Percentiles rank a stretch among this genome's conserved stretches.
Conservation (phyloP, 2,888 invertebrate genomes). For the Oithona nana region DNA sequence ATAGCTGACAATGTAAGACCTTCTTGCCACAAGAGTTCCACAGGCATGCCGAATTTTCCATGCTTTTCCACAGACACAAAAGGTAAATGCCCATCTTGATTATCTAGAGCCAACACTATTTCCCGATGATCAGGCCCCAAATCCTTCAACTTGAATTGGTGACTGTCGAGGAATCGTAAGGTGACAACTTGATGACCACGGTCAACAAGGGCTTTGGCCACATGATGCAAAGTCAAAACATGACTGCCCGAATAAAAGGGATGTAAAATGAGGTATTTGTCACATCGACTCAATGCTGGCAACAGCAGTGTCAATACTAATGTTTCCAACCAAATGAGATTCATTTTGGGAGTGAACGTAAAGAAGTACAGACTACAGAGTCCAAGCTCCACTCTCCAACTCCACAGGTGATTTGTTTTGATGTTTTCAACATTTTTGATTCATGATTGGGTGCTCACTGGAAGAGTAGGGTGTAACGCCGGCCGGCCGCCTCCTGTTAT, state of each 20-base stretch:
- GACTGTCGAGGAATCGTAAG: slow-evolving; percentile 5
- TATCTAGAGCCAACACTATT: not conserved
- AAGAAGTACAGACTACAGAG: too few species aligned
- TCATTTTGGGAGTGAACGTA: too few species aligned
- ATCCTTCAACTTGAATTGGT: slow-evolving; percentile 3
- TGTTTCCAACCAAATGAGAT: too few species aligned
- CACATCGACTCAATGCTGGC: too few species aligned
- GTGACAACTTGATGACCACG: slow-evolving; percentile 5
- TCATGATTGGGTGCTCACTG: too few species aligned
- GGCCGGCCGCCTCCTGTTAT: too few species aligned
- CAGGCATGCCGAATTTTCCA: slow-evolving; percentile 20
- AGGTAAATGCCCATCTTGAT: slow-evolving; percentile 3
- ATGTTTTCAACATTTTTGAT: too few species aligned
- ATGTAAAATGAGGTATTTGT: slow-evolving; percentile 1
- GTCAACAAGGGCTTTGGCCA: slow-evolving; percentile 4
- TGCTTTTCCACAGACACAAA: slow-evolving; percentile 10
- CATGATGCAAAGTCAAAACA: slow-evolving; percentile 4
- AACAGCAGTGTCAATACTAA: too few species aligned
- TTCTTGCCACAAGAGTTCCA: slow-evolving; percentile 19
- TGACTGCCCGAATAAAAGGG: slow-evolving; percentile 13
- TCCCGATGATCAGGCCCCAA: slow-evolving; percentile 5
- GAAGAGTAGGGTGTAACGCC: too few species aligned
- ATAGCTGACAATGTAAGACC: slow-evolving; percentile 19
- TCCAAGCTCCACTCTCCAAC: too few species aligned
- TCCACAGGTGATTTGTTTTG: too few species aligned